These are phyloP conservation scores for Corapipo altera DNA, from an alignment of 2,113 vertebrate species.

Conservation along the genomic window DNA sequence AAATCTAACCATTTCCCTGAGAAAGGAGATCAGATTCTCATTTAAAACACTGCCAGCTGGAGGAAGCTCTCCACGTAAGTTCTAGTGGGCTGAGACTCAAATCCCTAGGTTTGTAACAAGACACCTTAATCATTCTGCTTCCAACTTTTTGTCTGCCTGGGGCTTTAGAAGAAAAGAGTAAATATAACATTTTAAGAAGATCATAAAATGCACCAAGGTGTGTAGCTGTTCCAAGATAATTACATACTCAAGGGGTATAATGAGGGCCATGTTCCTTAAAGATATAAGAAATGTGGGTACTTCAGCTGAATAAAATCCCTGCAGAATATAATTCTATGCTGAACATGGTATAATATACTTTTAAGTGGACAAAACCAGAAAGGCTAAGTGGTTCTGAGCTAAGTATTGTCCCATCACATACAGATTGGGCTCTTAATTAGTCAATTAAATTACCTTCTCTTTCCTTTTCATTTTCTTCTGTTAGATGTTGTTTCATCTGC, in stretches of 20 bases:
- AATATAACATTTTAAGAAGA: constrained; percentile 14
- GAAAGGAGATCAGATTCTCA: not conserved
- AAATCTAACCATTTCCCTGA: not conserved
- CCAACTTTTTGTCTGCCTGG: not conserved
- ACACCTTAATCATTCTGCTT: not conserved
- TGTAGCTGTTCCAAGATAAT: constrained; percentile 44
- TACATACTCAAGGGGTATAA: constrained; percentile 11
- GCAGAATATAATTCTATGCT: constrained; percentile 13
- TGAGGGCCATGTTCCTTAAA: constrained; percentile 12
- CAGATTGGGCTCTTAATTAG: constrained; percentile 36
- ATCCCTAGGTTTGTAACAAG: not conserved
- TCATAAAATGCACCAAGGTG: constrained; percentile 30
- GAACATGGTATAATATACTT: constrained; percentile 30
- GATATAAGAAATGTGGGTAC: constrained; percentile 21
- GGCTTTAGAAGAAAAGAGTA: constrained; percentile 30
- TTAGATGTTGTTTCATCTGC: not conserved
- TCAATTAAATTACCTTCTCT: constrained; percentile 5
- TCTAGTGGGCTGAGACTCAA: not conserved
- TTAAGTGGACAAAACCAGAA: constrained; percentile 38
- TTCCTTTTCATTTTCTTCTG: not conserved
- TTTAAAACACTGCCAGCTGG: not conserved
- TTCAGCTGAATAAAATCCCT: not conserved
- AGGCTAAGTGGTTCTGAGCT: constrained; percentile 37
- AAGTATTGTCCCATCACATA: constrained; percentile 1
- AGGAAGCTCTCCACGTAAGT: not conserved